Conservation (phyloP, 1,140 invertebrate species). For the Acromyrmex heyeri region DNA sequence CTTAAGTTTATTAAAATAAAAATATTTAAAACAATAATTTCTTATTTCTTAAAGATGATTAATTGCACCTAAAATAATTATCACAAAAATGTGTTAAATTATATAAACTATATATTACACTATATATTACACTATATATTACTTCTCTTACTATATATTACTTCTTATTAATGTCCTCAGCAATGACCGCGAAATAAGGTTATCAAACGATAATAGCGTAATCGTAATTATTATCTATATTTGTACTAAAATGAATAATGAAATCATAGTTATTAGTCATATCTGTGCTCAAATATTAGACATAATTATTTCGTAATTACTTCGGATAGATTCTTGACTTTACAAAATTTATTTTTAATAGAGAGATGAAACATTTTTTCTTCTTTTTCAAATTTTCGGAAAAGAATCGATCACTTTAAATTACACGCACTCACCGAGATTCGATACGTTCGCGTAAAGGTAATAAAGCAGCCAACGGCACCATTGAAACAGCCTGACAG, state of each 20-base stretch:
- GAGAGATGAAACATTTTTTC: background rate
- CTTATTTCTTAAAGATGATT: background rate
- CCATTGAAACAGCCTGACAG: constrained; percentile 69
- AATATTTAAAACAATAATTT: background rate
- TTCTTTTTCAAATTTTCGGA: background rate
- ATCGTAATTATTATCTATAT: background rate
- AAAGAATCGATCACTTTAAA: constrained; percentile 7
- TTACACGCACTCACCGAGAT: constrained; percentile 76
- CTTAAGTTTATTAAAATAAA: background rate
- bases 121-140: too few species aligned
- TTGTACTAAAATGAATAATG: background rate
- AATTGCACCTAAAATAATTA: background rate
- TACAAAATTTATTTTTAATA: background rate
- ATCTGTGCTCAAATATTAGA: background rate
- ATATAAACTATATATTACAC: background rate
- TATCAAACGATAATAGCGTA: background rate
- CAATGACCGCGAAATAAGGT: background rate
- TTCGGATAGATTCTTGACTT: background rate
- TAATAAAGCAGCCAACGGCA: constrained; percentile 75
- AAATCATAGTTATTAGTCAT: background rate
- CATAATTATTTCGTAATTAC: background rate
- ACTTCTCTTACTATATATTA: background rate
- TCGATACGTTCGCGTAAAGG: constrained; percentile 73
- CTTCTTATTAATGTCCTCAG: constrained; percentile 14
- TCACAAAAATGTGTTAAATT: background rate